Conservation (phyloP, 2,888 invertebrate species). For the Watsonalla binaria region DNA sequence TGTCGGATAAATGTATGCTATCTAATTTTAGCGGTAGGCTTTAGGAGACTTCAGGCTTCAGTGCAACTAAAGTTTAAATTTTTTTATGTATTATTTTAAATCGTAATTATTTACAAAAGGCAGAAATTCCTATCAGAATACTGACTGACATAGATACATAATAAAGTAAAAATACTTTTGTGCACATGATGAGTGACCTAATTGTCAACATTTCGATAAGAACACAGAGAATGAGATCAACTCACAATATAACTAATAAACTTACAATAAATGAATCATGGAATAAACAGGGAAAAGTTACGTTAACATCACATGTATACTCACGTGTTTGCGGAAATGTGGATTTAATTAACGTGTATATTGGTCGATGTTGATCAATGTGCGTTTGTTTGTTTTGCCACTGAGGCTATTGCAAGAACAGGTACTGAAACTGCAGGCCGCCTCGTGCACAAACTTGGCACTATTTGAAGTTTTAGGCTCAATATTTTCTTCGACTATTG, state of each 20-base stretch:
- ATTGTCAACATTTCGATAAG: not conserved
- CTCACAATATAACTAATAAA: not conserved
- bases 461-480: not conserved
- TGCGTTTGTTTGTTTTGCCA: conserved; percentile 30
- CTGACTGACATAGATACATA: not conserved
- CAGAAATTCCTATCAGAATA: too few relatives aligned
- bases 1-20: too few relatives aligned
- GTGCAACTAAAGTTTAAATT: too few relatives aligned
- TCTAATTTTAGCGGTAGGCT: too few relatives aligned
- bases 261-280: not conserved
- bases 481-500: too few relatives aligned
- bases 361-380: conserved; percentile 31
- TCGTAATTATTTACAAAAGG: too few relatives aligned
- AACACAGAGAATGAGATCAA: not conserved
- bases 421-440: conserved; percentile 22
- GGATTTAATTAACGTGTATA: conserved; percentile 32
- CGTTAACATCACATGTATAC: conserved; percentile 9
- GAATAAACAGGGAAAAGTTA: not conserved
- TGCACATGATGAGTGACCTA: not conserved
- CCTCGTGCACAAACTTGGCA: not conserved
- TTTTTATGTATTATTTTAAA: too few relatives aligned
- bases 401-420: conserved; percentile 26
- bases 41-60: too few relatives aligned
- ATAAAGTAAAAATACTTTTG: not conserved
- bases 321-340: conserved; percentile 24